Conservation (phyloP, 2,797 vertebrate species). For the Antennarius maculatus region DNA sequence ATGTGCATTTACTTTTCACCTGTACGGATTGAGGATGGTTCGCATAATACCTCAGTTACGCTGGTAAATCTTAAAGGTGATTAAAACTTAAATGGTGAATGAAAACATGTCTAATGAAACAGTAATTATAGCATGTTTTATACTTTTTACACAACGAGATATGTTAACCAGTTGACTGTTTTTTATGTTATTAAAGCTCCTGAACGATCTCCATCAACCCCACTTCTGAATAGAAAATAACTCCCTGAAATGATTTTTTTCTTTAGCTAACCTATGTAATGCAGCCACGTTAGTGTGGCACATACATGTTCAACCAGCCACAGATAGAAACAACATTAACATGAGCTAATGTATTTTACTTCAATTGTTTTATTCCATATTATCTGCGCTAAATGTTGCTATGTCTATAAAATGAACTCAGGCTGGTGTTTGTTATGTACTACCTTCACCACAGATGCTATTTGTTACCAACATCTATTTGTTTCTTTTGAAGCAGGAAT, state of each 20-base stretch:
- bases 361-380: background rate
- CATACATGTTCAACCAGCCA: too few relatives aligned
- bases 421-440: too few relatives aligned
- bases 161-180: background rate
- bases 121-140: background rate
- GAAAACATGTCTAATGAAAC: too few relatives aligned
- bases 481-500: too few relatives aligned
- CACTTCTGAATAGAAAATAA: slow-evolving; percentile 1
- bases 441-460: too few relatives aligned
- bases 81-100: background rate
- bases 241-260: background rate
- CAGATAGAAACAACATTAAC: too few relatives aligned
- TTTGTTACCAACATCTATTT: too few relatives aligned
- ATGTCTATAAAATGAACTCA: background rate
- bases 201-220: background rate
- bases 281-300: background rate
- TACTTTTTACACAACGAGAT: background rate
- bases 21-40: slow-evolving; percentile 4
- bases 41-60: slow-evolving; percentile 1
- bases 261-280: too few relatives aligned
- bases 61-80: background rate
- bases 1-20: slow-evolving; percentile 4
- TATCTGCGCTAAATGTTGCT: background rate
- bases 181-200: background rate
- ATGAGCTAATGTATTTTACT: background rate